Conservation (phyloP, 1,140 invertebrate species). For the Drosophila kanapiae region DNA sequence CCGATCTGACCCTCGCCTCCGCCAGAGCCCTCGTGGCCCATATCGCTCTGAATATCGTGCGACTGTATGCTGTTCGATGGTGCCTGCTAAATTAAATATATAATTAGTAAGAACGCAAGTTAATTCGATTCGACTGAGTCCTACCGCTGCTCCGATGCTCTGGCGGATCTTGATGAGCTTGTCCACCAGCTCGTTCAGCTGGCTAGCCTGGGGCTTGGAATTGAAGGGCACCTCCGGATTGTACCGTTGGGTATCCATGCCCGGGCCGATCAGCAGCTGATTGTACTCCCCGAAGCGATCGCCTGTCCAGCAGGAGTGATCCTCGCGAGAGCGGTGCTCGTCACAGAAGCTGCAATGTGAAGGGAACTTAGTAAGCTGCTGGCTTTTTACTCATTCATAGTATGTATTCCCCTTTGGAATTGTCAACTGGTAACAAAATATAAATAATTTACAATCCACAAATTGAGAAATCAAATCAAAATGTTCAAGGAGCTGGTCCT, state of each 20-base stretch:
- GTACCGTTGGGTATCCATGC: conserved; percentile 75
- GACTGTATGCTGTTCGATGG: conserved; percentile 53
- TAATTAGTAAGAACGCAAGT: not conserved
- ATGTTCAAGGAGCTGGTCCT: conserved; percentile 69
- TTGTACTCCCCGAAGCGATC: conserved; percentile 82
- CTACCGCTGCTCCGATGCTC: conserved; percentile 75
- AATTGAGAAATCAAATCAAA: conserved; percentile 9
- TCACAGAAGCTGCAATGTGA: conserved; percentile 68
- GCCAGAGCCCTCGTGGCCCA: conserved; percentile 82
- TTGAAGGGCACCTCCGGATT: conserved; percentile 83
- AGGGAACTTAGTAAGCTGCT: conserved; percentile 26
- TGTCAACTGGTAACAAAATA: not conserved
- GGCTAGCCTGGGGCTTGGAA: conserved; percentile 53
- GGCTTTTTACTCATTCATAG: not conserved
- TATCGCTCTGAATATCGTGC: conserved; percentile 82
- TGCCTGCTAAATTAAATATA: conserved; percentile 38
- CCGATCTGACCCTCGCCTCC: conserved; percentile 65
- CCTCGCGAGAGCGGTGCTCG: conserved; percentile 70
- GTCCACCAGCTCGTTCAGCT: conserved; percentile 77
- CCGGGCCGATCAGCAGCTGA: conserved; percentile 70
- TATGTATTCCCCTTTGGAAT: not conserved
- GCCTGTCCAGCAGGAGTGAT: conserved; percentile 84
- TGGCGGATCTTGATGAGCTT: conserved; percentile 82
- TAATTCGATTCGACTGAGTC: not conserved
- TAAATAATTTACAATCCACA: not conserved